Evolutionary conservation across 1,140 invertebrate species (phyloP), one percentile per base, ranked within the genome.

Genomic region (Gryon sp.): DNA sequence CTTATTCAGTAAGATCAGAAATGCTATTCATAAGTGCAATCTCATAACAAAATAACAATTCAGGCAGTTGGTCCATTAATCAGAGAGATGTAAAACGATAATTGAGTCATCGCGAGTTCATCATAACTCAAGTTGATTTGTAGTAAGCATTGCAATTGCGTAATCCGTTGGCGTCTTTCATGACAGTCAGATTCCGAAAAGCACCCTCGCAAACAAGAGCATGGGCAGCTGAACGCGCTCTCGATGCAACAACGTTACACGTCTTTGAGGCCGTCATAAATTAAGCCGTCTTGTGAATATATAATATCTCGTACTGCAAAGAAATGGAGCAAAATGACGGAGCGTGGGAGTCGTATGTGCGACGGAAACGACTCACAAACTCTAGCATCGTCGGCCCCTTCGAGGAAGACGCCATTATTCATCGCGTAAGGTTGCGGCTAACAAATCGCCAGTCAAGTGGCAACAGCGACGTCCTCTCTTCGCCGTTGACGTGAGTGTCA

Each of bases 391-490:
- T 38, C 59, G 20, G 19, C 32, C 46, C 59, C 59, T 63, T 63
- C 63, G 75, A 52, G 69, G 69, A 76, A 78, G 43, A 18, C 63
- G 80, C 79, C 82, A 87, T 88, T 87, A 88, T 85, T 88, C 86
- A 88, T 88, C 82, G 82, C 83, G 81, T 84, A 83, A 82, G 82
- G 81, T 85, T 82, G 86, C 84, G 80, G 76, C 82, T 86, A 88
- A 88, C 87, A 88, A 88, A 88, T 88, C 82, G 85, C 84, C 84
- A 86, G 84, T 87, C 86, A 87, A 87, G 83, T 87, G 86, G 84
- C 81, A 87, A 86, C 86, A 86, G 73, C 80, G 83, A 80, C 83
- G 80, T 83, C 78, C 77, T 77, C n/a, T n/a, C 75, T 65, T 36
- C 63, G 60, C 28, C 60, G 70, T 59, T 57, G 70, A 59, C 45